phyloP scores from a whole-genome alignment of 2,797 vertebrate species.

The Benthosema pterotum region DNA sequence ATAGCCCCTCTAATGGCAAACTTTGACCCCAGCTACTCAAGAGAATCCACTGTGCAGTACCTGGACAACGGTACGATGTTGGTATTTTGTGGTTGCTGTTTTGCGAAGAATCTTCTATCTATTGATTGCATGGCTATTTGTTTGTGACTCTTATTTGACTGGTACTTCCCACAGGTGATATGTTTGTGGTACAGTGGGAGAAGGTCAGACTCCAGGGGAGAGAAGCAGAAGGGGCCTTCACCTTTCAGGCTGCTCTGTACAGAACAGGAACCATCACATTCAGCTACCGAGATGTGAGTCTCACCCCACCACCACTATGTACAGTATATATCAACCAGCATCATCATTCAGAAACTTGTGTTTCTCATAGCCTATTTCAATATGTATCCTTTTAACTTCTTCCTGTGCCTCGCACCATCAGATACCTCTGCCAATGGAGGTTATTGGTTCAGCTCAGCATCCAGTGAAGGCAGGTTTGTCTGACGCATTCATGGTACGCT shows the following conservation, averaged over 20 bases:
- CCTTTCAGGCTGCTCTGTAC: conserved; percentile 90
- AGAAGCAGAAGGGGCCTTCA: conserved; percentile 89
- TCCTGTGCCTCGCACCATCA: conserved; percentile 49
- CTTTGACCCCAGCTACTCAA: conserved; percentile 94
- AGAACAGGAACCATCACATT: conserved; percentile 88
- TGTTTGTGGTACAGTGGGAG: conserved; percentile 95
- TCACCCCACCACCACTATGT: not conserved
- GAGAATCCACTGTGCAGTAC: conserved; percentile 89
- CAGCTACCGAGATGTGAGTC: conserved; percentile 89
- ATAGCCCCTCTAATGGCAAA: conserved; percentile 96
- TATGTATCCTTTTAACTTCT: not conserved
- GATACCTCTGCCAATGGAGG: conserved; percentile 86
- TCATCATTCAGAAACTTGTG: not conserved
- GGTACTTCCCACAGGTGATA: conserved; percentile 77
- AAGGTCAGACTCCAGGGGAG: conserved; percentile 86
- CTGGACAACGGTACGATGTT: conserved; percentile 88
- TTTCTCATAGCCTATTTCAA: not conserved
- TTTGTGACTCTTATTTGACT: conserved; percentile 15
- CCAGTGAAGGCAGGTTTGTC: conserved; percentile 92
- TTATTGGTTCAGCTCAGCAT: conserved; percentile 87
- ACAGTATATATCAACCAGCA: not conserved
- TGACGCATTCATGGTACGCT: conserved; percentile 90
- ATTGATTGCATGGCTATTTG: not conserved
- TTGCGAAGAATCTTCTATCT: not conserved
- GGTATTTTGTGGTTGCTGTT: no score